Evolutionary conservation across 2,113 vertebrate species (phyloP).

Genomic region (Addax nasomaculatus): DNA sequence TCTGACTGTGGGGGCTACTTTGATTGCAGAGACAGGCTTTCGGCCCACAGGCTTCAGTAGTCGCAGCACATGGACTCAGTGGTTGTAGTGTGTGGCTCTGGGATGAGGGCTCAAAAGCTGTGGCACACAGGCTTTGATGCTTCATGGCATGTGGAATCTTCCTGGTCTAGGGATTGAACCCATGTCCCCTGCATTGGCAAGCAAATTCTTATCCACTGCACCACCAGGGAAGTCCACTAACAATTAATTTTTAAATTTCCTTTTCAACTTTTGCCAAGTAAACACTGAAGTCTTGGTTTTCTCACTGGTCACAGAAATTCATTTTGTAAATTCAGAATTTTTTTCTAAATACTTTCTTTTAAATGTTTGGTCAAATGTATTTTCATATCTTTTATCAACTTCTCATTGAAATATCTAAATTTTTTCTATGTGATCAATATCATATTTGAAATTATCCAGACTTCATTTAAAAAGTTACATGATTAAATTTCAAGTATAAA

Average conservation of each 20-base stretch:
- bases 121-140: neutral
- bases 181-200: neutral
- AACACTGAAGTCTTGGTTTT: neutral
- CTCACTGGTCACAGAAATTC: neutral
- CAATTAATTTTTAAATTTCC: neutral
- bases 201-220: neutral
- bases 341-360: neutral
- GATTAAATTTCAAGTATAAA: neutral
- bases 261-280: neutral
- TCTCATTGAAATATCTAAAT: neutral
- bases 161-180: neutral
- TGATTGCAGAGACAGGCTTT: neutral
- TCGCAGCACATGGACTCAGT: fast-evolving
- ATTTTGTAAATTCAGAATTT: neutral
- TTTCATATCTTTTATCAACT: neutral
- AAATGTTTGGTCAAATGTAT: neutral
- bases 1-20: neutral
- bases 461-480: neutral
- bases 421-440: neutral
- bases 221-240: neutral
- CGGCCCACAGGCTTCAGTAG: neutral
- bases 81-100: neutral
- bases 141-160: neutral
- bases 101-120: neutral
- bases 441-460: neutral